Conservation (phyloP, 2,888 invertebrate species). For the Sturmia bella region DNA sequence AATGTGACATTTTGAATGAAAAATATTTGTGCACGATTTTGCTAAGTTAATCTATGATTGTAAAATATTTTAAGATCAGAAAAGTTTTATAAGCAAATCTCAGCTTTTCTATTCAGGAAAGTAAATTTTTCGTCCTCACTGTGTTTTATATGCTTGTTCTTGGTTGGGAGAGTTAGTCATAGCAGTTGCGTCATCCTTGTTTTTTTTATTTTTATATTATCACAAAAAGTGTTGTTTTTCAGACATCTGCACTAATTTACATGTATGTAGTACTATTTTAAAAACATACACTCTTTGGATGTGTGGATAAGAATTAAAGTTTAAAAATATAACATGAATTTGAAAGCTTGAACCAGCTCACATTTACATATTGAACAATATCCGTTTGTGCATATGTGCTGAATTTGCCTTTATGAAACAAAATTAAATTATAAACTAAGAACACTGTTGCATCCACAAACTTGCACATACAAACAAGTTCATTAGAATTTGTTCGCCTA, state of each 20-base stretch:
- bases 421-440: constrained; percentile 31
- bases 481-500: constrained; percentile 19
- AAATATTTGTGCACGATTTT: no score
- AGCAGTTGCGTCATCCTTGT: constrained; percentile 48
- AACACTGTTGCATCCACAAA: constrained; percentile 24
- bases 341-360: background rate
- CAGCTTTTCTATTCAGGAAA: no score
- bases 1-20: no score
- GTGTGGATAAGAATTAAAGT: constrained; percentile 18
- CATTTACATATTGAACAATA: background rate
- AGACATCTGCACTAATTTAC: constrained; percentile 61
- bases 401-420: constrained; percentile 34
- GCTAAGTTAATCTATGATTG: no score
- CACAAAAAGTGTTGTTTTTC: constrained; percentile 46
- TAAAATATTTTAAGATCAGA: no score
- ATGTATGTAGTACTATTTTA: constrained; percentile 17
- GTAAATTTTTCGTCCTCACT: background rate
- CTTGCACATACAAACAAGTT: background rate
- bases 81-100: no score
- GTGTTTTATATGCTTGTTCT: background rate
- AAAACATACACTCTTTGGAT: constrained; percentile 24
- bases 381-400: background rate
- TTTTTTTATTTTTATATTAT: constrained; percentile 24
- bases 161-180: background rate
- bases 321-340: constrained; percentile 35